Base-by-base conservation (phyloP, 2,797 vertebrate genomes). In the Onychomys torridus region DNA sequence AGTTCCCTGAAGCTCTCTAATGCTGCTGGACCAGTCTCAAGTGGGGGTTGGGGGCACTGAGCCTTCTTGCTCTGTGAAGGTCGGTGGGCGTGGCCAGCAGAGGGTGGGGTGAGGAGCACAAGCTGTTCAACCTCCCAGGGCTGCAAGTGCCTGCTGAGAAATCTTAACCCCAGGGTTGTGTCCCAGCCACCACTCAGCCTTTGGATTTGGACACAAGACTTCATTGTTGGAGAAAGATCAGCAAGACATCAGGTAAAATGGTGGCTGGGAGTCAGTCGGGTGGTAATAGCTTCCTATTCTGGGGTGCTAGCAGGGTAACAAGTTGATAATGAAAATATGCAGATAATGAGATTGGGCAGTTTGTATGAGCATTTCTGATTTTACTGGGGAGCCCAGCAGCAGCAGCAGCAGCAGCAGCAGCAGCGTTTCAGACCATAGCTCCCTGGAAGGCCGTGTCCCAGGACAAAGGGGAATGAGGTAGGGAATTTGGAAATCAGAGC, bases 81-180 rank as follows among this genome's bases (percentile, higher is more conserved):
- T 19, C 29, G 19, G 65, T 84, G 96, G 96, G 97, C 14, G 94
- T 92, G 96, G 93, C 81, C 81, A 46, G 49, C 11, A 34, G 65
- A 2, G 11, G 46, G 7, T 16, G 34, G 11, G 13, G 63, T 17
- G 65, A 29, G 83, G 43, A 61, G 76, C 40, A 10, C 6, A 37
- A 17, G 25, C 10, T 21, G 46, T 23, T 52, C 69, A 21, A 16
- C 83, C 13, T 55, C 71, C 21, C 27, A 32, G 69, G 59, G 57
- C 67, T 49, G 57, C 7, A 4, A 27, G 40, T 4, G 43, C 77
- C 13, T 1, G 9, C 84, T 49, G 29, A 8, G 52, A 63, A 37
- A 32, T 40, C 69, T 23, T 10, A 21, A 3, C 7, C 27, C 14
- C 14, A 1, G 59, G 7, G 1, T 0, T 67, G 59, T 2, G 19